Evolutionary conservation across 1,140 invertebrate species (phyloP), one percentile per base, ranked within the genome.

Genomic region (Adoxophyes honmai): DNA sequence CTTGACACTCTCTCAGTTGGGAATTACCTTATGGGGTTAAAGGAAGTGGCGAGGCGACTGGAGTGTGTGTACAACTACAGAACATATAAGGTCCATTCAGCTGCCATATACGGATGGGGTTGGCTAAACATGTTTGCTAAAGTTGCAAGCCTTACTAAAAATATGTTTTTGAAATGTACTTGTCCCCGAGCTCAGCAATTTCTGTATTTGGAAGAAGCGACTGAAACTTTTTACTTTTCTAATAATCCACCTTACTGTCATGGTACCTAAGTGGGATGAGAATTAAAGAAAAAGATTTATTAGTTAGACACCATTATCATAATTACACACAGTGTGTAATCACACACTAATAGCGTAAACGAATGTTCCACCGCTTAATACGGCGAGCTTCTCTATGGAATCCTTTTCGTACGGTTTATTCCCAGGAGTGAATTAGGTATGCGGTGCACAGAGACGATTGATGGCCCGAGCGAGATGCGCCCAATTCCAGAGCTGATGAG

Each of bases 381-480:
- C 42, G 16, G 42, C 11, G 21, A 48, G 42, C 11, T 6, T 48
- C 16, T 48, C 21, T 48, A 48, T 14, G 42, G 18, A 48, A 48
- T 48, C 42, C 16, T 16, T 48, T n/a, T 48, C 21, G 18, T 18
- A 48, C 42, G 42, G 10, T 48, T 21, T 48, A 48, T 48, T 48
- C 42, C 42, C 42, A 48, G 42, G 42, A 48, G 42, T 48, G 42
- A 48, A 48, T 48, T 48, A 48, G 42, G 42, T 48, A 48, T 48
- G 42, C 42, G 42, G 42, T 48, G 39, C 21, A 48, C 36, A 42
- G 48, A 16, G 44, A 52, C 48, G 54, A 61, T 51, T 34, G 60
- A 62, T 62, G 55, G 38, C 34, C 37, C 37, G 34, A 28, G 54
- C 60, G 55, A 62, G 55, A 37, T 62, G 60, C 55, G 60, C 55